These are phyloP conservation scores for Synergus japonicus DNA, from an alignment of 2,888 invertebrate species.

Conservation along the genomic window DNA sequence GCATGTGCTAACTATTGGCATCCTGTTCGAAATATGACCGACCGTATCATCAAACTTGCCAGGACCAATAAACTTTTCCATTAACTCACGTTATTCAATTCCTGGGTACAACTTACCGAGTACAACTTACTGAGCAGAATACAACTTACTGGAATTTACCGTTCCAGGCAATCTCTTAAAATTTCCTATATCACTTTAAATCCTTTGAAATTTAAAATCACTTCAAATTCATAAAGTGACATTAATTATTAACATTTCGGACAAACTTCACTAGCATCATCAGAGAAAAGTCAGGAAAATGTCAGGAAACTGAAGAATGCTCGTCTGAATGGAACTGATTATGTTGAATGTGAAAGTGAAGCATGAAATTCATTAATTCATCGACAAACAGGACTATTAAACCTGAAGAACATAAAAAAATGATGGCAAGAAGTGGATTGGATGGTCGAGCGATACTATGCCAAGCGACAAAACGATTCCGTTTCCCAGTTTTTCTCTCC, in stretches of 20 bases:
- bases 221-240: no score
- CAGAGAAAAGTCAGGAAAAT: no score
- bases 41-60: background rate
- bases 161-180: no score
- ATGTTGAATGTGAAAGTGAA: background rate
- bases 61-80: background rate
- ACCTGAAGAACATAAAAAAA: background rate
- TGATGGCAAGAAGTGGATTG: constrained; percentile 3
- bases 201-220: no score
- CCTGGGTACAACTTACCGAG: background rate
- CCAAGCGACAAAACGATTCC: constrained; percentile 22
- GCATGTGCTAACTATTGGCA: background rate
- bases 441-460: background rate
- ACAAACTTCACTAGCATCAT: no score
- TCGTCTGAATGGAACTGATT: no score
- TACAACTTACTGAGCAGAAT: no score
- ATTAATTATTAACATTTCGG: no score
- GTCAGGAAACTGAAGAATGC: no score
- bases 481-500: constrained; percentile 42
- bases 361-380: background rate
- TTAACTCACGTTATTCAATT: background rate
- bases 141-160: no score
- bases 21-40: background rate
- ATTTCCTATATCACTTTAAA: no score
- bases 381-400: background rate